These are phyloP conservation scores for Parelbella ahira DNA, from an alignment of 2,888 invertebrate species.

Conservation along the genomic window DNA sequence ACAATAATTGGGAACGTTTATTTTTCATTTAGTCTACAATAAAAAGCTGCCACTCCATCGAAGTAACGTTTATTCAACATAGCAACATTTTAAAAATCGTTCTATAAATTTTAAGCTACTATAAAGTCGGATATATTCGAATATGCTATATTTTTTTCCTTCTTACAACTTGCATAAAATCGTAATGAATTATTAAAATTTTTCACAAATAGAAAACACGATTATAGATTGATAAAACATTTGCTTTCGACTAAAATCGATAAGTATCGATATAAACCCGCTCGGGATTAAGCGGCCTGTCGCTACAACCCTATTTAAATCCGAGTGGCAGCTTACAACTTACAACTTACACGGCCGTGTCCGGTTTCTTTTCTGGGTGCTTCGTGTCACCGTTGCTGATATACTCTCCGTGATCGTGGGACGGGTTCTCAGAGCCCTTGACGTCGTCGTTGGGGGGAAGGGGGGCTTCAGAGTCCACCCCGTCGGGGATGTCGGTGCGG, in stretches of 20 bases:
- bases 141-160: too few species aligned
- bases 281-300: too few species aligned
- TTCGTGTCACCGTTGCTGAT: constrained; percentile 80
- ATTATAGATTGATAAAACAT: constrained; percentile 1
- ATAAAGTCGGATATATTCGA: constrained; percentile 12
- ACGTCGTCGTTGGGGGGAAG: constrained; percentile 79
- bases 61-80: neutral
- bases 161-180: constrained; percentile 13
- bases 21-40: too few species aligned
- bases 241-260: too few species aligned
- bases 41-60: constrained; percentile 29
- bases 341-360: constrained; percentile 70
- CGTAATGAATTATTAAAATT: constrained; percentile 10
- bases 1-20: too few species aligned
- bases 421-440: constrained; percentile 81
- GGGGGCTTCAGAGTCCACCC: constrained; percentile 82
- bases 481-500: constrained; percentile 82
- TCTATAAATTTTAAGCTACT: constrained; percentile 4
- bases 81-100: neutral
- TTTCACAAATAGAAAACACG: constrained; percentile 5
- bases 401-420: constrained; percentile 82
- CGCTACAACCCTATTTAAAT: too few species aligned
- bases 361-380: constrained; percentile 73
- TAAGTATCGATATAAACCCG: too few species aligned
- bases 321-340: constrained; percentile 37